phyloP scores from a whole-genome alignment of 2,888 invertebrate species.

The Dioctria linearis region DNA sequence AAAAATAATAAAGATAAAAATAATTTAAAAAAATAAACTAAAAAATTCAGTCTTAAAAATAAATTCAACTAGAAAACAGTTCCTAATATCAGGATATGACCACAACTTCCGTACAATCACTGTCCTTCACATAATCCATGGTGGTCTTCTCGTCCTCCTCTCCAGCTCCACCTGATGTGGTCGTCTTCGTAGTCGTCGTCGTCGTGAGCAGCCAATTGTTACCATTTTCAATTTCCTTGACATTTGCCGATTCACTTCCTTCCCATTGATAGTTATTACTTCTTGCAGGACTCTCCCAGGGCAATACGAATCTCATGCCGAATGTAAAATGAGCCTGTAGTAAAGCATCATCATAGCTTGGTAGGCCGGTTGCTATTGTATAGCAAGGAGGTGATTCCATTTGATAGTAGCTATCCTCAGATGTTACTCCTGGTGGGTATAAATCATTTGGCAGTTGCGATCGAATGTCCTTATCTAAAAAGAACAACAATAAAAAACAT shows the following conservation, averaged over 20 bases:
- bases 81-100: constrained; percentile 55
- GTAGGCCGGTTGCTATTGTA: constrained; percentile 77
- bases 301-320: constrained; percentile 65
- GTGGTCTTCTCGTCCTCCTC: not conserved
- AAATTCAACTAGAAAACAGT: constrained; percentile 35
- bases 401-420: constrained; percentile 68
- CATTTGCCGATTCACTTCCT: constrained; percentile 43
- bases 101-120: constrained; percentile 50
- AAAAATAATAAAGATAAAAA: not conserved
- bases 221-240: constrained; percentile 45
- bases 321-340: constrained; percentile 67
- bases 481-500: constrained; percentile 37
- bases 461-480: constrained; percentile 70
- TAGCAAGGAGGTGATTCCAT: constrained; percentile 76
- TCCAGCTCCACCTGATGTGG: not conserved
- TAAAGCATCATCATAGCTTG: constrained; percentile 77
- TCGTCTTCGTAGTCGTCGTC: too few species aligned
- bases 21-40: not conserved
- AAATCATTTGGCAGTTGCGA: constrained; percentile 64
- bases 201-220: not conserved
- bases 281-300: constrained; percentile 25
- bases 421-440: constrained; percentile 55
- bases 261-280: constrained; percentile 62
- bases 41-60: constrained; percentile 55
- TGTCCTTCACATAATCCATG: constrained; percentile 16